Percentiles rank a stretch among this genome's conserved stretches.
Conservation (phyloP, 2,888 invertebrate species). For the Drosophila percnosoma region DNA sequence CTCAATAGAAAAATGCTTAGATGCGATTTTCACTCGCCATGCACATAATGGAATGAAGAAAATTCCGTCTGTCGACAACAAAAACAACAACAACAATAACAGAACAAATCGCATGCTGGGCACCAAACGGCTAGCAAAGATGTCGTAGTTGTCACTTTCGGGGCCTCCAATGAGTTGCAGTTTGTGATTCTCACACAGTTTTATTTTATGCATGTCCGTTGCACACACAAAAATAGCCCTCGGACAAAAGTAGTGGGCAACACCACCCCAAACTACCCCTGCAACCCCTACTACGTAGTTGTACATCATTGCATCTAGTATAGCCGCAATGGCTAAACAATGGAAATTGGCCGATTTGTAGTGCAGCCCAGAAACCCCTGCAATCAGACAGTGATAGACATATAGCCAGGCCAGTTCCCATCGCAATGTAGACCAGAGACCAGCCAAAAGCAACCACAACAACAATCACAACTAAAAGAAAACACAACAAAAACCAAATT, state of each 20-base stretch:
- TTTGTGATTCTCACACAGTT: constrained; percentile 69
- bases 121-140: constrained; percentile 61
- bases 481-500: constrained; percentile 55
- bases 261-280: constrained; percentile 56
- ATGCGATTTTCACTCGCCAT: constrained; percentile 73
- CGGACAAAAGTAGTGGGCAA: constrained; percentile 80
- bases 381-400: constrained; percentile 46
- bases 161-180: constrained; percentile 78
- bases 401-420: constrained; percentile 58
- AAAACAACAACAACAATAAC: constrained; percentile 49
- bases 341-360: constrained; percentile 78
- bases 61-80: constrained; percentile 81
- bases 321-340: constrained; percentile 64
- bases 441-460: constrained; percentile 42
- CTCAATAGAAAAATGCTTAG: constrained; percentile 79
- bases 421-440: constrained; percentile 38
- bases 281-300: constrained; percentile 21
- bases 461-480: neutral
- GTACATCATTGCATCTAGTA: constrained; percentile 46
- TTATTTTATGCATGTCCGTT: constrained; percentile 53
- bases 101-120: constrained; percentile 69
- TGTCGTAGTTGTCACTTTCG: constrained; percentile 72
- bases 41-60: constrained; percentile 84
- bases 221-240: constrained; percentile 84
- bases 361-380: constrained; percentile 73